Conservation (phyloP, 1,140 invertebrate genomes). For the Brachionus calyciflorus region DNA sequence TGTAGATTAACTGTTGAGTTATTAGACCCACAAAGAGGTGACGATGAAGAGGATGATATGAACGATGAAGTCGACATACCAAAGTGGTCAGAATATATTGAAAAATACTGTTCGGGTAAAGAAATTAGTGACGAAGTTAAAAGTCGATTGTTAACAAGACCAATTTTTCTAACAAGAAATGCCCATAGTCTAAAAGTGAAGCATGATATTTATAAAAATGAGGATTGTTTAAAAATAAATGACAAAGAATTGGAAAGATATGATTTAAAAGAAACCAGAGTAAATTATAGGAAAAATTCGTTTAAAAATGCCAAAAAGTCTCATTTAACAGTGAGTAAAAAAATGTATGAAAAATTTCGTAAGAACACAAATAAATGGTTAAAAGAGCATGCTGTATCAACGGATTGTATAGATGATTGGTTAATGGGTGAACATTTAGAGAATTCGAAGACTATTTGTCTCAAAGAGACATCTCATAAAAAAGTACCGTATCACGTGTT, state of each 20-base stretch:
- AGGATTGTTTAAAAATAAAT: no score
- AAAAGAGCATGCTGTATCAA: neutral
- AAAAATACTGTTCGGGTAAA: neutral
- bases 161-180: conserved; percentile 24
- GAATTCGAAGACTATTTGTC: no score
- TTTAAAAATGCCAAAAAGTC: neutral
- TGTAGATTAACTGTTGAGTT: conserved; percentile 11
- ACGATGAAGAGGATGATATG: conserved; percentile 30
- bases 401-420: conserved; percentile 40
- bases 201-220: neutral
- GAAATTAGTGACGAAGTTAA: neutral
- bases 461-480: neutral
- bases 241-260: neutral
- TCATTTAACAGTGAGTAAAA: conserved; percentile 8
- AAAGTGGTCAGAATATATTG: conserved; percentile 25
- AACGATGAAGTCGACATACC: neutral
- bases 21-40: conserved; percentile 21
- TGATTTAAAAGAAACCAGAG: neutral
- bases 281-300: conserved; percentile 1
- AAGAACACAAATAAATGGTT: conserved; percentile 23
- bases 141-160: neutral
- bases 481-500: conserved; percentile 32
- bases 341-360: conserved; percentile 45
- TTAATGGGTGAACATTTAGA: conserved; percentile 15
- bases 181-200: conserved; percentile 11